Evolutionary conservation across 2,888 invertebrate genomes (phyloP).

Genomic region (Eremobia ochroleuca): DNA sequence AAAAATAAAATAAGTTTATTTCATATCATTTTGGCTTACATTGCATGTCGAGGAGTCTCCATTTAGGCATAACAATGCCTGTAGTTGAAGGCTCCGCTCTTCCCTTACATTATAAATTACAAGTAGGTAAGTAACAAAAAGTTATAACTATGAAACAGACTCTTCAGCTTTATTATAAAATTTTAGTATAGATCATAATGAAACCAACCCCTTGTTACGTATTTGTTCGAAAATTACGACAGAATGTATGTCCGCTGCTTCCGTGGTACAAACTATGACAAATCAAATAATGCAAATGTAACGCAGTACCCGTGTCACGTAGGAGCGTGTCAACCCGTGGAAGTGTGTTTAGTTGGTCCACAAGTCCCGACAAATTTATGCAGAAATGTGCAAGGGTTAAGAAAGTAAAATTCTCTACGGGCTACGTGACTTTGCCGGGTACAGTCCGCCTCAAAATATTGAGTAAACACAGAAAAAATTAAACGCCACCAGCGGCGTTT

Average conservation of each 20-base stretch:
- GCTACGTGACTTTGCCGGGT: conserved; percentile 67
- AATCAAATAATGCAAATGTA: conserved; percentile 66
- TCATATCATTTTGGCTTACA: too few species aligned
- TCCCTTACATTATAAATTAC: too few species aligned
- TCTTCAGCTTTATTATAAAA: not conserved
- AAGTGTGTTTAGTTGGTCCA: conserved; percentile 68
- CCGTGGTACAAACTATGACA: conserved; percentile 33
- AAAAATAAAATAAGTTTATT: too few species aligned
- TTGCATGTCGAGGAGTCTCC: too few species aligned
- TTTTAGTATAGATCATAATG: not conserved
- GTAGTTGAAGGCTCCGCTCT: too few species aligned
- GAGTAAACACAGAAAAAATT: conserved; percentile 48
- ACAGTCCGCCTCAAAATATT: conserved; percentile 51
- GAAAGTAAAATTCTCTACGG: conserved; percentile 70
- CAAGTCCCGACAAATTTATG: conserved; percentile 71
- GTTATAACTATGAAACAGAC: not conserved
- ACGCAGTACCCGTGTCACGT: conserved; percentile 65
- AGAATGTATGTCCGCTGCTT: conserved; percentile 25
- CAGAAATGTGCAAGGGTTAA: conserved; percentile 77
- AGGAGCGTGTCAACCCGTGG: conserved; percentile 61
- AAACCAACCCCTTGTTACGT: not conserved
- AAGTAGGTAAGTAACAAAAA: too few species aligned
- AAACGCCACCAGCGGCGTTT: conserved; percentile 26
- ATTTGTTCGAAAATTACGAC: not conserved
- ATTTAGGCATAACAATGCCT: too few species aligned